These are phyloP conservation scores for Drosophila erecta DNA, from an alignment of 1,140 invertebrate species.

Conservation along the genomic window DNA sequence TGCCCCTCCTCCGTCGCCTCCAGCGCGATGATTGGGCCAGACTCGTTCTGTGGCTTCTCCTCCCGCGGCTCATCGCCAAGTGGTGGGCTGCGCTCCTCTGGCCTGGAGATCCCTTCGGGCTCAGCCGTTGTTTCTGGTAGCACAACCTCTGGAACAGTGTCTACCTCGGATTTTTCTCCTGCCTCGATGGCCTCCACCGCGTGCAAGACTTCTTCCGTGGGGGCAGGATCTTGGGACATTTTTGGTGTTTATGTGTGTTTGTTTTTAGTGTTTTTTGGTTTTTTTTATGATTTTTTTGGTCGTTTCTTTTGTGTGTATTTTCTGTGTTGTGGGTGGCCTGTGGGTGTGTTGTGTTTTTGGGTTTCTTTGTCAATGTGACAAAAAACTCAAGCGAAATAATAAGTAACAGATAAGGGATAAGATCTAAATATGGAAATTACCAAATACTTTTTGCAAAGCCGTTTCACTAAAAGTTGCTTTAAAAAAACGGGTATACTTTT, in stretches of 20 bases:
- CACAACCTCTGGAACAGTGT: neutral
- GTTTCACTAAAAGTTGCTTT: no score
- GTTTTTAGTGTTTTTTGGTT: neutral
- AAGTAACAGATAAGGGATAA: neutral
- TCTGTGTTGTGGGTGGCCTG: neutral
- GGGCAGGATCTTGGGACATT: slow-evolving; percentile 1
- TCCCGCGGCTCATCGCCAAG: neutral
- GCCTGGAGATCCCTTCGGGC: neutral
- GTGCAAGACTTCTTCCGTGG: neutral
- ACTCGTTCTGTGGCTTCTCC: neutral
- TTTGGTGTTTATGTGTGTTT: neutral
- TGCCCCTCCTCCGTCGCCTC: neutral
- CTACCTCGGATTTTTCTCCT: neutral
- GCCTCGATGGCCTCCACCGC: neutral
- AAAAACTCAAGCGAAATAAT: neutral
- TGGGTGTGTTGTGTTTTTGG: slow-evolving; percentile 1
- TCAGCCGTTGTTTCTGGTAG: neutral
- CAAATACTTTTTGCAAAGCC: no score
- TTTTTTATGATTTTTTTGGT: slow-evolving; percentile 1
- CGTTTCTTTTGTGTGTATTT: neutral
- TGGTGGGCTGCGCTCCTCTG: neutral
- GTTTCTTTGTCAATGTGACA: slow-evolving; percentile 6
- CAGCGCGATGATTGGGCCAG: neutral
- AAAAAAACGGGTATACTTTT: slow-evolving; percentile 5
- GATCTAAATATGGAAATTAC: neutral